These are phyloP conservation scores for Oostethus manadensis DNA, from an alignment of 2,113 vertebrate species.

Conservation along the genomic window DNA sequence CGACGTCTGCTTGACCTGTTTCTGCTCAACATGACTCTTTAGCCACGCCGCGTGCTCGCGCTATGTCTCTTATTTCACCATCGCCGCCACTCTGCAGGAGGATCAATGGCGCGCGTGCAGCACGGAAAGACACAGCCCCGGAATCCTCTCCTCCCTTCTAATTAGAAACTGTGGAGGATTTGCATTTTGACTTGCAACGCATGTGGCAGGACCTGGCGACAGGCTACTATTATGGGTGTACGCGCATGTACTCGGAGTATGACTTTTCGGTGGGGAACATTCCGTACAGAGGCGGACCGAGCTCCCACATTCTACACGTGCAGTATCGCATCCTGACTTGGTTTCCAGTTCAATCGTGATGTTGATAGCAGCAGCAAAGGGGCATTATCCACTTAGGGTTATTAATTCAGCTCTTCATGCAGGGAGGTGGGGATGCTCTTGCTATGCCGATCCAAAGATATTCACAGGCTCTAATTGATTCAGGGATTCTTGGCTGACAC, in stretches of 20 bases:
- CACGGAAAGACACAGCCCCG: constrained; percentile 36
- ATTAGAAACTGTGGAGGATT: constrained; percentile 50
- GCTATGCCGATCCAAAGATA: constrained; percentile 65
- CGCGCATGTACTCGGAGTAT: neutral
- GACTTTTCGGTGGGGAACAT: no score
- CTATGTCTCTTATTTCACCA: constrained; percentile 39
- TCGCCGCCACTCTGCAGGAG: constrained; percentile 19
- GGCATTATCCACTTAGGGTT: constrained; percentile 77
- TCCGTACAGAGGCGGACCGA: no score
- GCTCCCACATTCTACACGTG: no score
- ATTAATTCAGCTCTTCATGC: constrained; percentile 77
- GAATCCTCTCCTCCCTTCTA: constrained; percentile 36
- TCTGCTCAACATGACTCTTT: constrained; percentile 19
- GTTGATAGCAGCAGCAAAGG: constrained; percentile 72
- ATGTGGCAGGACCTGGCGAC: constrained; percentile 27
- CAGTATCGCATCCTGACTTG: neutral
- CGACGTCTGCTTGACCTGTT: constrained; percentile 37
- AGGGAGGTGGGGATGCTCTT: constrained; percentile 68
- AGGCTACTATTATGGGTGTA: constrained; percentile 38
- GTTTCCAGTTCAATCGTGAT: constrained; percentile 74
- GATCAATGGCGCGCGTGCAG: constrained; percentile 11
- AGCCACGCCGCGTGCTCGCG: constrained; percentile 10
- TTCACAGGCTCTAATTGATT: constrained; percentile 80
- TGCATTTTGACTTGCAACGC: constrained; percentile 57
- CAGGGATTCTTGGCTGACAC: constrained; percentile 67